Conservation (phyloP, 2,888 invertebrate species). For the Callimorpha dominula region DNA sequence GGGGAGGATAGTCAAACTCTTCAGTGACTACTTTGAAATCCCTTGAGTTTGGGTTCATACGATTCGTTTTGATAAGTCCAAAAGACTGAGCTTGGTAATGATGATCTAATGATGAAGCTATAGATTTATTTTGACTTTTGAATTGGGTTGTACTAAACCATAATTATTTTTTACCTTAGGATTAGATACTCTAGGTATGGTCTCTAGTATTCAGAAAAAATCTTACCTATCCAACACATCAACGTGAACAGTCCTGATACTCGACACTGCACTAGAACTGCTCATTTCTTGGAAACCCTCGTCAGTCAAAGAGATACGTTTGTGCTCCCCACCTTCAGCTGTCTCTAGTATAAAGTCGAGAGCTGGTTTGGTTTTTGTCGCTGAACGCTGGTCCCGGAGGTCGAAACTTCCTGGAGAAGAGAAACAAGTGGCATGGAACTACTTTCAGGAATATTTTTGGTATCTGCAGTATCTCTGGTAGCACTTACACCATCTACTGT, state of each 20-base stretch:
- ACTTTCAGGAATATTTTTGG: background rate
- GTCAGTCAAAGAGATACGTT: slow-evolving; percentile 71
- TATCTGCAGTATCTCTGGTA: background rate
- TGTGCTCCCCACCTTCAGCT: slow-evolving; percentile 59
- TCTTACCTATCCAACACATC: slow-evolving; percentile 70
- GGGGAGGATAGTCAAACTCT: no score
- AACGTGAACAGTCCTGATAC: slow-evolving; percentile 66
- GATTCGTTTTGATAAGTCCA: no score
- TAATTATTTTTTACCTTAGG: no score
- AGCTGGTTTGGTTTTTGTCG: slow-evolving; percentile 57
- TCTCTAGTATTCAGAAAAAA: background rate
- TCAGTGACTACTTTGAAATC: no score
- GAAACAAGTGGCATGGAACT: background rate
- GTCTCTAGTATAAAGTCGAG: slow-evolving; percentile 73
- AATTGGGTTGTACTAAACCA: no score
- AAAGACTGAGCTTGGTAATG: no score
- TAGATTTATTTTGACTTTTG: no score
- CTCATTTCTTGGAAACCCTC: slow-evolving; percentile 83
- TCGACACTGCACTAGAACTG: slow-evolving; percentile 69
- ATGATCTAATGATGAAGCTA: no score
- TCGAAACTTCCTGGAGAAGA: slow-evolving; percentile 72
- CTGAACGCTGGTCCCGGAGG: slow-evolving; percentile 71
- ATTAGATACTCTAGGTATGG: no score
- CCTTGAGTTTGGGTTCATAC: no score
- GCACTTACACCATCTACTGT: no score